A percentile compares a stretch with the other conserved stretches of the same genome.
Evolutionary conservation across 2,113 vertebrate species (phyloP).

Genomic region (Cryptotis parvus): DNA sequence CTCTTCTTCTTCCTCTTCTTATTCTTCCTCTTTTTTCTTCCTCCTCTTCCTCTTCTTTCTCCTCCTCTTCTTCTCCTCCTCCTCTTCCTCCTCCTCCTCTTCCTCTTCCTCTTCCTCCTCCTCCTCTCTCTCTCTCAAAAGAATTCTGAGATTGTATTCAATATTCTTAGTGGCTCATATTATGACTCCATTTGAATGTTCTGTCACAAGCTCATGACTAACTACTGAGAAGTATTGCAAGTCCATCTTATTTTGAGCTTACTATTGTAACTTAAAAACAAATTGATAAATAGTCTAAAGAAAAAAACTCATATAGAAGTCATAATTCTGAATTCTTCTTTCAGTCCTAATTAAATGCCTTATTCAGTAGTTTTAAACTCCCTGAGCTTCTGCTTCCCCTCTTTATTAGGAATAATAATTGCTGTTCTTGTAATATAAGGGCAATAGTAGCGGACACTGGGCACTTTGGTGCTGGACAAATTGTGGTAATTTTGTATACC

Average conservation of each 20-base stretch:
- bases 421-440: background rate
- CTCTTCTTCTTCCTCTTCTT: background rate
- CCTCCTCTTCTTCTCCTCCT: too few relatives aligned
- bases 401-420: background rate
- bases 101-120: too few relatives aligned
- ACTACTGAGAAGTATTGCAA: background rate
- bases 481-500: too few relatives aligned
- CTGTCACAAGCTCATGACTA: background rate
- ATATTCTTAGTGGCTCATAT: background rate
- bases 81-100: background rate
- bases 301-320: background rate
- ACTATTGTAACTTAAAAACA: constrained; percentile 24
- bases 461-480: too few relatives aligned
- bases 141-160: background rate
- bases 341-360: background rate
- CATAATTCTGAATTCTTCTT: background rate
- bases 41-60: too few relatives aligned
- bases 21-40: too few relatives aligned
- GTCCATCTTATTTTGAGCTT: background rate
- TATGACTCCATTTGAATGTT: background rate
- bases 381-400: background rate
- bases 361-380: background rate
- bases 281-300: background rate
- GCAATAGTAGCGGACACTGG: too few relatives aligned
- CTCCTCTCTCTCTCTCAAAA: background rate